Evolutionary conservation across 1,140 invertebrate species (phyloP), one percentile per base, ranked within the genome.

Genomic region (Tetraneura akinire): DNA sequence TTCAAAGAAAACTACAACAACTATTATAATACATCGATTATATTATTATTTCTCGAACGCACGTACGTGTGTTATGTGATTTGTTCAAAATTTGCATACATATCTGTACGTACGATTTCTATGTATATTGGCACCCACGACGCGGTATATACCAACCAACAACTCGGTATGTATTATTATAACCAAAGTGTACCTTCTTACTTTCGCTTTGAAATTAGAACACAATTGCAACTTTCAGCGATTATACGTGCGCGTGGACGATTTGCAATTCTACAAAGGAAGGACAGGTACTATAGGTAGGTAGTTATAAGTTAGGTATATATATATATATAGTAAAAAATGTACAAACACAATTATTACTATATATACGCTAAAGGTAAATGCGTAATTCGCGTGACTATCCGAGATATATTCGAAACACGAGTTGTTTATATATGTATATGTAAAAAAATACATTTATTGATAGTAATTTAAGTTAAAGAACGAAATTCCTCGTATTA

Each of bases 181-280:
- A 57, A 1, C 3, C 14, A 60, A 55, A 55, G 21, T 23, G 11
- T 55, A 55, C 21, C 1, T 23, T 26, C 29, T 62, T 32, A 37
- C 60, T 64, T 64, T 64, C 60, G 60, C 29, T 64, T 64, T 37
- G 11, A 64, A 62, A 62, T 62, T 62, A 62, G 32, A 62, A 62
- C 16, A 62, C 16, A 62, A 62, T 62, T 9, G 16, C 8, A 62
- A 62, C 60, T 62, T 62, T 62, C 16, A n/a, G 16, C 6, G 14
- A 62, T 62, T n/a, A 9, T 2, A 18, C 60, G 26, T 1, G 45
- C 57, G 14, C 23, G 4, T 23, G 14, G 60, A 6, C 60, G 32
- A 62, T 32, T 64, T 16, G 16, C 18, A 64, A 64, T 29, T 62
- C 14, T 62, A 62, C 29, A 62, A 29, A 29, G 14, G 57, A 62